Percentiles rank a stretch among this genome's conserved stretches.
These are phyloP conservation scores for Trypoxylus dichotomus DNA, from an alignment of 1,140 invertebrate genomes.

Conservation along the genomic window DNA sequence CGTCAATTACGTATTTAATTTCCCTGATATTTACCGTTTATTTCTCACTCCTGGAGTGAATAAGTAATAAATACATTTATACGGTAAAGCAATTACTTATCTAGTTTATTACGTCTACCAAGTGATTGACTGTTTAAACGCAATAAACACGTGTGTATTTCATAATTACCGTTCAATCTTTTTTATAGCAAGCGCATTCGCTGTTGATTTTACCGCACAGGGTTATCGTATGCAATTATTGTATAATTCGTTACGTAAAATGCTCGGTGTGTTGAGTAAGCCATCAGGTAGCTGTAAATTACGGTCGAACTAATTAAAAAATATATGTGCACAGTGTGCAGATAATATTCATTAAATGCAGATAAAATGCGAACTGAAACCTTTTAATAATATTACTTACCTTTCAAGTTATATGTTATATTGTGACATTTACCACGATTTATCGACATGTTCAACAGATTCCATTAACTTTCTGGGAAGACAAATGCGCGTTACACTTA, in stretches of 20 bases:
- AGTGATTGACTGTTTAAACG: background rate
- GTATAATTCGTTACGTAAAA: background rate
- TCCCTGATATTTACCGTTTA: too few species aligned
- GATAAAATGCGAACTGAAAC: background rate
- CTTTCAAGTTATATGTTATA: constrained; percentile 13
- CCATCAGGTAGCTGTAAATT: background rate
- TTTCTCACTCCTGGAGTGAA: too few species aligned
- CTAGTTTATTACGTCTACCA: background rate
- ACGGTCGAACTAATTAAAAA: background rate
- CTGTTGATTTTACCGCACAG: background rate
- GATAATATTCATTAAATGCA: background rate
- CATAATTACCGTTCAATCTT: background rate
- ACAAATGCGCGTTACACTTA: background rate
- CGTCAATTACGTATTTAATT: too few species aligned
- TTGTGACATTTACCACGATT: constrained; percentile 22
- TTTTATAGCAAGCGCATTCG: background rate
- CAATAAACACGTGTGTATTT: background rate
- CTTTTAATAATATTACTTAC: background rate
- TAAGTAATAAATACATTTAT: too few species aligned
- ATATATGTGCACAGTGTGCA: background rate
- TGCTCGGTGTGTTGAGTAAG: background rate
- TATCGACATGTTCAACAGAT: background rate
- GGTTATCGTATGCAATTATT: background rate
- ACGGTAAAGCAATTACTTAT: background rate
- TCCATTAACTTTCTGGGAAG: constrained; percentile 12